These are phyloP conservation scores for Blomia tropicalis DNA, from an alignment of 2,888 invertebrate genomes.

Conservation along the genomic window DNA sequence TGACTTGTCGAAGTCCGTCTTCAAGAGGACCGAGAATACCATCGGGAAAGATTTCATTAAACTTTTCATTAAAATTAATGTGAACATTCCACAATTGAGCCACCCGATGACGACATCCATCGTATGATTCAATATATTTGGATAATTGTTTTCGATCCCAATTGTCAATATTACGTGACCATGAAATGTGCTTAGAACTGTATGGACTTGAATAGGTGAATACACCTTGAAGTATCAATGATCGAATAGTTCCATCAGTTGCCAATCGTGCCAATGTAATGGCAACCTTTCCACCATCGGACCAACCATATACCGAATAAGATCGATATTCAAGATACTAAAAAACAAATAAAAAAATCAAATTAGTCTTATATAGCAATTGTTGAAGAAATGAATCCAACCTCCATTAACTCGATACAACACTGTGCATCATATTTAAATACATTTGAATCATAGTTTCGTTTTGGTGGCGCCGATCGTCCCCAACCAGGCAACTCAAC, in stretches of 20 bases:
- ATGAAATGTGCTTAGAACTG: neutral
- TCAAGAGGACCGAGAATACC: neutral
- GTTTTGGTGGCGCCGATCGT: neutral
- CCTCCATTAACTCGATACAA: slow-evolving; percentile 15
- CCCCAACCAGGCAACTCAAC: slow-evolving; percentile 20
- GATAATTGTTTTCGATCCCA: neutral
- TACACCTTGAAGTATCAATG: neutral
- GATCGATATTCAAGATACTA: slow-evolving; percentile 17
- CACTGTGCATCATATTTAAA: slow-evolving; percentile 11
- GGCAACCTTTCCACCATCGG: slow-evolving; percentile 36
- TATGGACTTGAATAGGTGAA: neutral
- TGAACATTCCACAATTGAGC: neutral
- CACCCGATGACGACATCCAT: neutral
- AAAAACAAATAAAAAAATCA: neutral
- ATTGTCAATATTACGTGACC: neutral
- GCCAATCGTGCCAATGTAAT: slow-evolving; percentile 33
- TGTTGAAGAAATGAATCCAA: no score
- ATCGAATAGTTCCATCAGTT: neutral
- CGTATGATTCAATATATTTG: neutral
- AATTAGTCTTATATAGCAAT: no score
- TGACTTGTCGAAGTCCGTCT: neutral
- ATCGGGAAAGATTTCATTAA: neutral
- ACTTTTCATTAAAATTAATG: neutral
- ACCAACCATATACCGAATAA: slow-evolving; percentile 36
- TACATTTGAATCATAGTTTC: neutral